phyloP scores from a whole-genome alignment of 2,888 invertebrate species.

The Acleris cristana region DNA sequence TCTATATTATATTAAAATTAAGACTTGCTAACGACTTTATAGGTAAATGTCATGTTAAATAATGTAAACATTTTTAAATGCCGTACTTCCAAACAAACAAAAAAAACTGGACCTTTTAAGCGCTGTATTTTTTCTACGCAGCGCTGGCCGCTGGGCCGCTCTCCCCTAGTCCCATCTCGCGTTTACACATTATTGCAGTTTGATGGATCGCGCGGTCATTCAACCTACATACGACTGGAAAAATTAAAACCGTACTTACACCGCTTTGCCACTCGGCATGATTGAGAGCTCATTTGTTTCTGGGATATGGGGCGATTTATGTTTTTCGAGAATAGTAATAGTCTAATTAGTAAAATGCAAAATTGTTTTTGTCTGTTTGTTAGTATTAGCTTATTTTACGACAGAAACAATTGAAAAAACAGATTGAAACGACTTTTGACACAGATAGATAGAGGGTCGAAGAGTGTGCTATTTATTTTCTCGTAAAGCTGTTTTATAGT shows the following conservation, averaged over 20 bases:
- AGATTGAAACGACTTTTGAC: too few species aligned
- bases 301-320: background rate
- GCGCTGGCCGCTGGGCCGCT: constrained; percentile 51
- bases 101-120: background rate
- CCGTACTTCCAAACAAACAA: too few species aligned
- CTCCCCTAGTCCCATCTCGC: constrained; percentile 69
- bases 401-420: too few species aligned
- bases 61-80: background rate
- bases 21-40: too few species aligned
- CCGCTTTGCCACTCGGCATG: constrained; percentile 13
- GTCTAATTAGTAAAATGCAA: too few species aligned
- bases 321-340: background rate
- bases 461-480: too few species aligned
- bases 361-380: too few species aligned
- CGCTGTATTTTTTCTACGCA: constrained; percentile 50
- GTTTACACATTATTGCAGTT: constrained; percentile 75
- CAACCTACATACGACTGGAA: constrained; percentile 54
- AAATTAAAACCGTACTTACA: constrained; percentile 24
- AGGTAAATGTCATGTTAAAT: background rate
- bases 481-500: too few species aligned
- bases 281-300: constrained; percentile 23
- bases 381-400: too few species aligned
- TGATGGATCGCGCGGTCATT: constrained; percentile 76
- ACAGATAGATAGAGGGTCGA: too few species aligned
- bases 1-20: too few species aligned